Conservation (phyloP, 2,797 vertebrate genomes). For the Menidia menidia region DNA sequence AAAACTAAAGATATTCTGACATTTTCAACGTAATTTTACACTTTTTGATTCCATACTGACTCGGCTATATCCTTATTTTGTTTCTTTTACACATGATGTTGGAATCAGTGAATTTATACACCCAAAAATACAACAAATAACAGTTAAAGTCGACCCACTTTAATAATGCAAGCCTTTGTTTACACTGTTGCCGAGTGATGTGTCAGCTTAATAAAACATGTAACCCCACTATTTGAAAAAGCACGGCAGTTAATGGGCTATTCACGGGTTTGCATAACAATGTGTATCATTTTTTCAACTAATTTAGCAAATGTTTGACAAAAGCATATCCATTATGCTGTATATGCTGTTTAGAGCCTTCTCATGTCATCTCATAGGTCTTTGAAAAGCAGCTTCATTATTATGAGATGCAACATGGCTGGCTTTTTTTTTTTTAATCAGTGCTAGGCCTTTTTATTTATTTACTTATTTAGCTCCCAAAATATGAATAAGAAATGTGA, state of each 20-base stretch:
- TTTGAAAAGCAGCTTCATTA: not conserved
- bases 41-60: no score
- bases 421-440: not conserved
- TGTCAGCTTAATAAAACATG: not conserved
- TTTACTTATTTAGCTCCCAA: not conserved
- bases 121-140: not conserved
- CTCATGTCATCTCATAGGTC: not conserved
- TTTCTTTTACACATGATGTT: not conserved
- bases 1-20: no score
- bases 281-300: not conserved
- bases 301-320: not conserved
- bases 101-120: not conserved
- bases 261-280: not conserved
- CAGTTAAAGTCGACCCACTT: not conserved
- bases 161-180: not conserved
- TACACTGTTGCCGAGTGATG: not conserved
- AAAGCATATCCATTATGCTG: not conserved
- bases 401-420: not conserved
- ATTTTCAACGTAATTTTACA: no score
- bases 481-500: not conserved
- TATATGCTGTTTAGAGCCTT: slow-evolving; percentile 1
- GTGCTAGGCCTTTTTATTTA: not conserved
- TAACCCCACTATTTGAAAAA: not conserved
- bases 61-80: no score
- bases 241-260: not conserved